Evolutionary conservation across 2,113 vertebrate genomes (phyloP), one percentile per base, ranked within the genome.

Genomic region (Nycticryphes semicollaris): DNA sequence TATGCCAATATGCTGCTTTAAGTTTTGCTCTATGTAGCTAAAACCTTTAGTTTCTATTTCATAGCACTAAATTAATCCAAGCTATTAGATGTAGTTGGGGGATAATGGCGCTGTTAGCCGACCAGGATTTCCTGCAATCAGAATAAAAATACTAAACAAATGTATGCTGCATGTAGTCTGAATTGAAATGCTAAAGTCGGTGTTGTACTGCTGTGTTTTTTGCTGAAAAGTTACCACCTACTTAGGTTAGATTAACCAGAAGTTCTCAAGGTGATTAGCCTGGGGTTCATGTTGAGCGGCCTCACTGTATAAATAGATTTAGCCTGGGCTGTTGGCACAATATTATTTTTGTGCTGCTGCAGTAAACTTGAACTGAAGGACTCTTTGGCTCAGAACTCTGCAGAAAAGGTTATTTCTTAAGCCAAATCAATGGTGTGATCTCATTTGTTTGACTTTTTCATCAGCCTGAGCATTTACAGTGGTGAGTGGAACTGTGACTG

Each of bases 331-430:
- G 5, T 53, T 73, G 35, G 39, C 47, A 67, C n/a, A 35, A 10
- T 66, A 50, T 2, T 6, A 2, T 6, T 48, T 53, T 48, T 80
- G 45, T 83, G 45, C 60, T 8, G 6, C 47, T 79, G 33, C 5
- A 7, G 39, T 78, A 24, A 51, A 30, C 62, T 87, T 93, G 37
- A 23, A 31, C 62, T 12, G 43, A 59, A 66, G 35, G 62, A 78
- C 30, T 56, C 54, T 70, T 62, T 81, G 84, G 23, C 69, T 92
- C 35, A 30, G 83, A 89, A 47, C 51, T 77, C 28, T 78, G 43
- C 47, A 68, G 35, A 51, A 51, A 76, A 78, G 45, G 28, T 90
- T 80, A 20, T 94, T 95, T 94, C 64, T 90, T 94, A 48, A 87
- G 39, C 69, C 60, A 57, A 0, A 20, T 84, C 25, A 39, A 14